Evolutionary conservation across 1,140 invertebrate species (phyloP).

Genomic region (Sitophilus oryzae): DNA sequence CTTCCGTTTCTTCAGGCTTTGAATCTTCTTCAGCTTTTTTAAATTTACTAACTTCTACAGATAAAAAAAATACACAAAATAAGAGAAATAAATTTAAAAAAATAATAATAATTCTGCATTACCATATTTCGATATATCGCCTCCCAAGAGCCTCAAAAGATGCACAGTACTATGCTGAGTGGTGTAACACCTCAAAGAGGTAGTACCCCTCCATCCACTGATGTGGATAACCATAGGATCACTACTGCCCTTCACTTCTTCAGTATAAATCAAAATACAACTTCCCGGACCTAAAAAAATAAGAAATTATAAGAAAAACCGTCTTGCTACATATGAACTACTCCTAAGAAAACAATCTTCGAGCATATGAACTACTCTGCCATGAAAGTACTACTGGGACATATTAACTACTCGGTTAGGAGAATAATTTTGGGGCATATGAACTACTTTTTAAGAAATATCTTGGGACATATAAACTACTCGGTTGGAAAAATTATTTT

Average conservation of each 20-base stretch:
- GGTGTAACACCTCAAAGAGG: conserved; percentile 80
- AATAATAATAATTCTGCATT: too few relatives aligned
- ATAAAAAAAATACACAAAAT: conserved; percentile 24
- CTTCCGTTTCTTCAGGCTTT: not conserved
- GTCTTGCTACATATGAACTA: too few relatives aligned
- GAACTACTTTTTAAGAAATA: too few relatives aligned
- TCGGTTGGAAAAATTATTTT: too few relatives aligned
- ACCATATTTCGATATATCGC: conserved; percentile 75
- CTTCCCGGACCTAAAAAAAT: conserved; percentile 58
- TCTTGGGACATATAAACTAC: too few relatives aligned
- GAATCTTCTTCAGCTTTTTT: conserved; percentile 38
- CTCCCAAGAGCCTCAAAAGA: conserved; percentile 75
- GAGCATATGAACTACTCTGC: too few relatives aligned
- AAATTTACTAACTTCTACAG: conserved; percentile 48
- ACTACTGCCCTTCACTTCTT: conserved; percentile 45
- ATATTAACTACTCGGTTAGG: too few relatives aligned
- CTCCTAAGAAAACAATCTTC: too few relatives aligned
- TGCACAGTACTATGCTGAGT: conserved; percentile 77
- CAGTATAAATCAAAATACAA: conserved; percentile 66
- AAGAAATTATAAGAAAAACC: conserved; percentile 10
- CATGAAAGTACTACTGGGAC: too few relatives aligned
- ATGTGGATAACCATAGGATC: conserved; percentile 58
- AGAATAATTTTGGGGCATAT: too few relatives aligned
- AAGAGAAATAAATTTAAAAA: too few relatives aligned
- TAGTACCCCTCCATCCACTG: conserved; percentile 87